Evolutionary conservation across 2,797 vertebrate species (phyloP), one percentile per base, ranked within the genome.

Genomic region (Erpetoichthys calabaricus): DNA sequence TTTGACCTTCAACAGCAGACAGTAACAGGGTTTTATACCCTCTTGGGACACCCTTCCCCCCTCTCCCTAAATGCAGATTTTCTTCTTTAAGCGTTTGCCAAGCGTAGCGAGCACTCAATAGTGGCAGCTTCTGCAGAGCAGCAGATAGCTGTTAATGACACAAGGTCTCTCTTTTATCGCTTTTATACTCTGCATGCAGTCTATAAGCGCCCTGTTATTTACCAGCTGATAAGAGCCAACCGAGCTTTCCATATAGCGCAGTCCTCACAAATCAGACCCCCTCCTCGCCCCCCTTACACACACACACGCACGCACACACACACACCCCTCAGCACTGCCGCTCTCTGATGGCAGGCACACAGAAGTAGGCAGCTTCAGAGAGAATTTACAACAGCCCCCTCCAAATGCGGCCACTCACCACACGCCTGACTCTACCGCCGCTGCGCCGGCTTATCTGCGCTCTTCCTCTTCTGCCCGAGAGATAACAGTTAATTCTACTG

Each of bases 91-190:
- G 95, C 91, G 92, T 89, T 93, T 90, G 86, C 88, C 81, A 82
- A 46, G 63, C 74, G 77, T 80, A 71, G 76, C 73, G 81, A 79
- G 75, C 89, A 85, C 88, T 91, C 87, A 87, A 87, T 90, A 88
- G 82, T 84, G 76, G 79, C 80, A 81, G 84, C 76, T 91, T 86
- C 91, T 97, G 94, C 86, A 85, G 82, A 86, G 89, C 87, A 86
- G 87, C 77, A 95, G 94, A 97, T 97, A 97, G 91, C 87, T 89
- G 89, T 92, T 97, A 96, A 98, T 95, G 93, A 96, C 91, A 92
- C 93, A 89, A 91, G 87, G 83, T 81, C 83, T 80, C 66, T 81
- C 80, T 87, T 91, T 92, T 92, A 92, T 93, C 89, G 88, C 85
- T 82, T 88, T 88, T 87, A 85, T 89, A 87, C 86, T 89, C 92